phyloP scores from a whole-genome alignment of 2,888 invertebrate species.

The Plagiodera versicolora region DNA sequence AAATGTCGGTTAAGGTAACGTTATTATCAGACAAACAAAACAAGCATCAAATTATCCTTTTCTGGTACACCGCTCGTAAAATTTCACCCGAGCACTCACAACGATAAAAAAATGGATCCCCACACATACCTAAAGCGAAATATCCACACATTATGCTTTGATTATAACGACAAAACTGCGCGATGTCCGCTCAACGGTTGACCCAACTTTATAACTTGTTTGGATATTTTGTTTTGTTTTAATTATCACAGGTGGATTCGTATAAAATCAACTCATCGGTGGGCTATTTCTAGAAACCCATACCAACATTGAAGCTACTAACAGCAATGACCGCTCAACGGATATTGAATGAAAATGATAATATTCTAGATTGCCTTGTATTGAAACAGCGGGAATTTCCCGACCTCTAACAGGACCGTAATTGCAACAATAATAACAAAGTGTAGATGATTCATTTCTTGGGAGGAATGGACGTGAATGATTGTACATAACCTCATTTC shows the following conservation, averaged over 20 bases:
- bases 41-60: too few relatives aligned
- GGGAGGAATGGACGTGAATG: too few relatives aligned
- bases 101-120: not conserved
- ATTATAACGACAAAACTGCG: slow-evolving; percentile 4
- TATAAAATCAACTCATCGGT: not conserved
- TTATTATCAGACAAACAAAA: too few relatives aligned
- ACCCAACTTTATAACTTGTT: slow-evolving; percentile 11
- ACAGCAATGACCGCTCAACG: not conserved
- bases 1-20: too few relatives aligned
- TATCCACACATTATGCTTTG: slow-evolving; percentile 11
- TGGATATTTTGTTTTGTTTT: slow-evolving; percentile 4
- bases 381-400: slow-evolving; percentile 12
- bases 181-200: not conserved
- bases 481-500: too few relatives aligned
- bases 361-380: not conserved
- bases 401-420: slow-evolving; percentile 2
- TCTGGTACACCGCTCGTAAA: too few relatives aligned
- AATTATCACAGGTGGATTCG: not conserved
- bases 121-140: slow-evolving; percentile 12
- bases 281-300: not conserved
- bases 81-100: too few relatives aligned
- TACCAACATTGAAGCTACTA: not conserved
- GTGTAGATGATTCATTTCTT: too few relatives aligned
- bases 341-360: not conserved
- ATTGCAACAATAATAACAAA: too few relatives aligned